Evolutionary conservation across 2,113 vertebrate species (phyloP).

Genomic region (Hoplias malabaricus): DNA sequence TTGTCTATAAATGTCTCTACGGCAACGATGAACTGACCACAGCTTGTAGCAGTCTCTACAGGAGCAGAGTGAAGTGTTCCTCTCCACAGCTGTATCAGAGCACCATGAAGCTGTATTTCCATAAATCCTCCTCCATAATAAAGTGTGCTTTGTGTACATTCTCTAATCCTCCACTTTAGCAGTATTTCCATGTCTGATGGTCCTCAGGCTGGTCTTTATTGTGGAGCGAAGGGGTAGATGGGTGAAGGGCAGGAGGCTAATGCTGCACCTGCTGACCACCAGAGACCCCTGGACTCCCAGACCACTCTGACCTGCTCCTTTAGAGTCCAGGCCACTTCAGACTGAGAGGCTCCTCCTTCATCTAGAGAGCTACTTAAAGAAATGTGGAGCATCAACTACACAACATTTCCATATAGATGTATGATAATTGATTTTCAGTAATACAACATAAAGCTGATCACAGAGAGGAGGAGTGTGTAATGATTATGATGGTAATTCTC

Average conservation of each 20-base stretch:
- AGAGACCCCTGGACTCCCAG: neutral
- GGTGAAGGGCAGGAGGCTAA: neutral
- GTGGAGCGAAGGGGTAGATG: neutral
- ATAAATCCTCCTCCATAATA: neutral
- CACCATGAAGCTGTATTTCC: neutral
- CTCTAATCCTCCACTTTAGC: neutral
- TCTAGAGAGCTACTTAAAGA: neutral
- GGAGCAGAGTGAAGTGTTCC: neutral
- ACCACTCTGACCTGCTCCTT: neutral
- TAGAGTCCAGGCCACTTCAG: neutral
- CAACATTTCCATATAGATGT: too few species aligned
- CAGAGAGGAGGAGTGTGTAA: too few species aligned
- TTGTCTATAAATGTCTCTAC: neutral
- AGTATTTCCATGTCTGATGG: neutral
- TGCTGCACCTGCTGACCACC: neutral
- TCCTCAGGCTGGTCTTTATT: neutral
- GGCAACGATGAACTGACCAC: neutral
- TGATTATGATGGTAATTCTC: too few species aligned
- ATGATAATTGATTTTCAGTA: too few species aligned
- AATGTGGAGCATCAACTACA: too few species aligned
- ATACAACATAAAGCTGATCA: too few species aligned
- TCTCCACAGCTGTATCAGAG: neutral
- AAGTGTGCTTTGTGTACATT: neutral
- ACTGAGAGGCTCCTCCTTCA: too few species aligned
- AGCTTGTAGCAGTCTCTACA: neutral